Conservation (phyloP, 2,797 vertebrate genomes). For the Lutjanus argentimaculatus region DNA sequence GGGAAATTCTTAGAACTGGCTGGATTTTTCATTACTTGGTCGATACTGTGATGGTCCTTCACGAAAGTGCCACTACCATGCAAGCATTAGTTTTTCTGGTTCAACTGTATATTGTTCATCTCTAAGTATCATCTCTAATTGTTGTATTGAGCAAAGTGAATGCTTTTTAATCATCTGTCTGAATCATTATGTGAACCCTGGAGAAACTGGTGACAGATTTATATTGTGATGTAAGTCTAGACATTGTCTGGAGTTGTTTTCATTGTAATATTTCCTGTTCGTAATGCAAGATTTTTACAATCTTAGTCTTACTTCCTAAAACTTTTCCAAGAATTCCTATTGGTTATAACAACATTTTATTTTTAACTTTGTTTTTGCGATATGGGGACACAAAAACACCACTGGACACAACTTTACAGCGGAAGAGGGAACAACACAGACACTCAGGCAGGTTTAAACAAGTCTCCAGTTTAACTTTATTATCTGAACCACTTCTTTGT, state of each 20-base stretch:
- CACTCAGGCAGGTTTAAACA: slow-evolving; percentile 12
- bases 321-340: background rate
- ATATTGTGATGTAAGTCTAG: background rate
- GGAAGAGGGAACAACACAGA: background rate
- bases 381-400: background rate
- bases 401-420: background rate
- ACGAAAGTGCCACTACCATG: background rate
- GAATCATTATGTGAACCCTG: slow-evolving; percentile 8
- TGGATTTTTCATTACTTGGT: slow-evolving; percentile 27
- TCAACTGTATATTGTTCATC: background rate
- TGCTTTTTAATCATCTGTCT: slow-evolving; percentile 27
- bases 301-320: background rate
- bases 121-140: too few species aligned
- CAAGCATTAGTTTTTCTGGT: slow-evolving; percentile 3
- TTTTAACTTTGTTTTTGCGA: background rate
- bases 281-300: background rate
- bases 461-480: slow-evolving; percentile 19
- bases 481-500: background rate
- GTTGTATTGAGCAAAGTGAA: slow-evolving; percentile 1
- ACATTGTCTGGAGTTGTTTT: background rate
- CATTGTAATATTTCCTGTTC: background rate
- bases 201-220: background rate
- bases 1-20: slow-evolving; percentile 38
- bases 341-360: background rate
- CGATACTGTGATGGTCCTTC: slow-evolving; percentile 11